phyloP scores from a whole-genome alignment of 2,113 vertebrate species.

The Myotis davidii region DNA sequence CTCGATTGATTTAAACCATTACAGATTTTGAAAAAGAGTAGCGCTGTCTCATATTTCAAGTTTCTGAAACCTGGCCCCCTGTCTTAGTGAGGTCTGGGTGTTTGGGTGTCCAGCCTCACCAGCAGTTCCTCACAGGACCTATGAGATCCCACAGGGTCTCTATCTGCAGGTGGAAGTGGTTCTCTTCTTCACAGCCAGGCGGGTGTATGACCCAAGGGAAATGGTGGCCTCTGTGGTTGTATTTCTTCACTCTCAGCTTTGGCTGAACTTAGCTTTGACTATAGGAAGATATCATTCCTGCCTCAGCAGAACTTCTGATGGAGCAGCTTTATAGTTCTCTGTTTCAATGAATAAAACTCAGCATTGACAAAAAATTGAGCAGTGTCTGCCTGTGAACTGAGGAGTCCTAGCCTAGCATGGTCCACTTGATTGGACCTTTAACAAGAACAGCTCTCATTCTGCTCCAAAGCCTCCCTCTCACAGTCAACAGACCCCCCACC shows the following conservation, averaged over 20 bases:
- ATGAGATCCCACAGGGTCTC: not conserved
- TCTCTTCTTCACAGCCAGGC: not conserved
- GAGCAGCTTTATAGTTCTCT: not conserved
- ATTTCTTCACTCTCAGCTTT: not conserved
- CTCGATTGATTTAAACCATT: not conserved
- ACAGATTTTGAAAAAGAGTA: not conserved
- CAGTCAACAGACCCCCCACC: no score
- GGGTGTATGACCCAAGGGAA: no score
- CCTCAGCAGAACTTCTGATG: not conserved
- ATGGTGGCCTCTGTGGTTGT: not conserved
- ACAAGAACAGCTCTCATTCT: no score
- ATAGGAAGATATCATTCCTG: not conserved
- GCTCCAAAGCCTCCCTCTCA: not conserved
- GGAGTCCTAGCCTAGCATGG: fast-evolving
- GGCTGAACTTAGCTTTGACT: not conserved
- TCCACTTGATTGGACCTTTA: fast-evolving
- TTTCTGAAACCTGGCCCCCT: not conserved
- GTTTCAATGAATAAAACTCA: not conserved
- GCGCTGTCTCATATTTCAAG: fast-evolving
- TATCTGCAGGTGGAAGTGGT: not conserved
- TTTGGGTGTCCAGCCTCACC: no score
- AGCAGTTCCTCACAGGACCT: no score
- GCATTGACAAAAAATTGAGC: fast-evolving
- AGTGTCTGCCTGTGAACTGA: fast-evolving
- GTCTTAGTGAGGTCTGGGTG: not conserved